Conservation (phyloP, 2,797 vertebrate genomes). For the Cygnus olor region DNA sequence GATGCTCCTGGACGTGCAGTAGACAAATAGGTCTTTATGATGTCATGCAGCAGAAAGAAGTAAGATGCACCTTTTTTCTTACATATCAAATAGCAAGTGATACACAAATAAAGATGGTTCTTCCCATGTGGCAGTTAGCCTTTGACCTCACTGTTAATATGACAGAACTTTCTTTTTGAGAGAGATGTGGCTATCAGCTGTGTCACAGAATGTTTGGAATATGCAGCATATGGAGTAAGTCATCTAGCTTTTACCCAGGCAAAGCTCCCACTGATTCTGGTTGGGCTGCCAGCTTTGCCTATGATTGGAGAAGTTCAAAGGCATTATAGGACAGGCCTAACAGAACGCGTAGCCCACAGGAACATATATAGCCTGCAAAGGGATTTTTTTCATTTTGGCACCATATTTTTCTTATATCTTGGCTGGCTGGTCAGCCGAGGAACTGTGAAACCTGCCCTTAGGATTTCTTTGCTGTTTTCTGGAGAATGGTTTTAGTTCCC, state of each 20-base stretch:
- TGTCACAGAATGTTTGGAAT: not conserved
- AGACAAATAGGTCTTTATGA: not conserved
- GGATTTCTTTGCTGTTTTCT: not conserved
- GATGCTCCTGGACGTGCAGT: not conserved
- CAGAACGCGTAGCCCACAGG: not conserved
- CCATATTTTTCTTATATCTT: not conserved
- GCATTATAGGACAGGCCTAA: not conserved
- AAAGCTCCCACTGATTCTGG: not conserved
- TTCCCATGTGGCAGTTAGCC: not conserved
- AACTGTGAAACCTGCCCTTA: not conserved
- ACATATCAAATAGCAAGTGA: not conserved
- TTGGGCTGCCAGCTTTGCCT: not conserved
- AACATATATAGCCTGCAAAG: not conserved
- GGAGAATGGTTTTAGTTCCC: not conserved
- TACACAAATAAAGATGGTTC: not conserved
- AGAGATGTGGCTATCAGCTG: not conserved
- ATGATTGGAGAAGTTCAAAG: not conserved
- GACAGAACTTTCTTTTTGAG: not conserved
- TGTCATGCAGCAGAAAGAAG: not conserved
- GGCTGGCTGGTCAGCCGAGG: not conserved
- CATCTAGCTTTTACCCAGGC: not conserved
- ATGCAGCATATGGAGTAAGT: accelerated
- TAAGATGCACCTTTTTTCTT: not conserved
- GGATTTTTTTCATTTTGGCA: not conserved
- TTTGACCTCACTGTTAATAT: not conserved